Conservation (phyloP, 2,797 vertebrate genomes). For the Hephaestus fuliginosus region DNA sequence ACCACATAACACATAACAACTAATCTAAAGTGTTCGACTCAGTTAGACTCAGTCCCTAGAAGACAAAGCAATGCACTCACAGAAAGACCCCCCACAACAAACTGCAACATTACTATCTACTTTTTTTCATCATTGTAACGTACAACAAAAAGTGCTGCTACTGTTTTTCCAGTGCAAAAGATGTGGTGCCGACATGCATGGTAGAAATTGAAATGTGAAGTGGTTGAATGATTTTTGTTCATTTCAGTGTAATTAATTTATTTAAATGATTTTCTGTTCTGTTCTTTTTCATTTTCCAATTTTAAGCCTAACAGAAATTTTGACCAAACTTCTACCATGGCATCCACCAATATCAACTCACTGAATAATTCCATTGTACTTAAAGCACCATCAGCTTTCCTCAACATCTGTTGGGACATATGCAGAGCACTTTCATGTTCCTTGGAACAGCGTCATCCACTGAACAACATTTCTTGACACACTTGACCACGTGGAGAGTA, state of each 20-base stretch:
- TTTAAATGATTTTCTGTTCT: not conserved
- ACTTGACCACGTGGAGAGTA: not conserved
- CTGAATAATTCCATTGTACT: not conserved
- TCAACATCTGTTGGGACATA: not conserved
- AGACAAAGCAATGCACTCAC: not conserved
- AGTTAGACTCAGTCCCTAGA: not conserved
- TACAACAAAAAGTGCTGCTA: not conserved
- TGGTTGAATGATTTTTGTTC: not conserved
- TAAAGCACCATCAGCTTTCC: not conserved
- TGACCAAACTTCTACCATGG: not conserved
- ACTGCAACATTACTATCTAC: not conserved
- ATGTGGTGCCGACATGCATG: not conserved
- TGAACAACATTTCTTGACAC: not conserved
- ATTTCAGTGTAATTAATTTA: not conserved
- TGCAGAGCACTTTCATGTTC: not conserved
- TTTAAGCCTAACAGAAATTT: not conserved
- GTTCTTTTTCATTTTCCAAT: not conserved
- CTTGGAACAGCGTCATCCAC: not conserved
- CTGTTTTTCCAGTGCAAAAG: not conserved
- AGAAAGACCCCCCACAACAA: not conserved
- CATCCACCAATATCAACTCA: not conserved
- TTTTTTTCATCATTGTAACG: not conserved
- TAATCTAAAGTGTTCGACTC: too few relatives aligned
- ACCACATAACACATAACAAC: too few relatives aligned
- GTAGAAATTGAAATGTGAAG: not conserved